A percentile compares a stretch with the other conserved stretches of the same genome.
These are phyloP conservation scores for Ctenomys sociabilis DNA, from an alignment of 2,113 vertebrate species.

Conservation along the genomic window DNA sequence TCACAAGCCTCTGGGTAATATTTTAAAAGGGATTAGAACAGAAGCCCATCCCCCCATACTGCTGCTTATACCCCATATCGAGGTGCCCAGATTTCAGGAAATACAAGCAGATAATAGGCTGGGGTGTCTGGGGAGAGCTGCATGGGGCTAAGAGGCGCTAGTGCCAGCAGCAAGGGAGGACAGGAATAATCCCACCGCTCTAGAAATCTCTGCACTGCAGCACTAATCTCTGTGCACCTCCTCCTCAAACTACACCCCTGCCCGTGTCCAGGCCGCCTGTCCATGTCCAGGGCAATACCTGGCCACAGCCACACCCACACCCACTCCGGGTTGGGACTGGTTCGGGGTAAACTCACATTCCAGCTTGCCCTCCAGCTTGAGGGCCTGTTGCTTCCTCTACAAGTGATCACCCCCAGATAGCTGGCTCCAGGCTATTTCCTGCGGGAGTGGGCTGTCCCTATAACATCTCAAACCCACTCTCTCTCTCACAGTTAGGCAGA, in stretches of 20 bases:
- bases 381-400: neutral
- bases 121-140: neutral
- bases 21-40: neutral
- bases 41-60: neutral
- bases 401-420: neutral
- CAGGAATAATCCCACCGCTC: neutral
- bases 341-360: neutral
- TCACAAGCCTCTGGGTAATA: neutral
- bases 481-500: neutral
- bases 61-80: neutral
- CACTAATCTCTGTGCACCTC: neutral
- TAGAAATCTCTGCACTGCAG: neutral
- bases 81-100: neutral
- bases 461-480: too few species aligned
- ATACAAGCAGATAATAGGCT: neutral
- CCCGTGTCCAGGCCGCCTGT: neutral
- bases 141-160: neutral
- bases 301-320: neutral
- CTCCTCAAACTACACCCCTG: neutral
- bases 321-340: neutral
- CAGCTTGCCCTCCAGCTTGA: neutral
- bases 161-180: neutral
- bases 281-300: neutral
- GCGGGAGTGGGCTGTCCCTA: neutral
- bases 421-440: neutral